These are phyloP conservation scores for Brachyptera risi DNA, from an alignment of 2,888 invertebrate species.

Conservation along the genomic window DNA sequence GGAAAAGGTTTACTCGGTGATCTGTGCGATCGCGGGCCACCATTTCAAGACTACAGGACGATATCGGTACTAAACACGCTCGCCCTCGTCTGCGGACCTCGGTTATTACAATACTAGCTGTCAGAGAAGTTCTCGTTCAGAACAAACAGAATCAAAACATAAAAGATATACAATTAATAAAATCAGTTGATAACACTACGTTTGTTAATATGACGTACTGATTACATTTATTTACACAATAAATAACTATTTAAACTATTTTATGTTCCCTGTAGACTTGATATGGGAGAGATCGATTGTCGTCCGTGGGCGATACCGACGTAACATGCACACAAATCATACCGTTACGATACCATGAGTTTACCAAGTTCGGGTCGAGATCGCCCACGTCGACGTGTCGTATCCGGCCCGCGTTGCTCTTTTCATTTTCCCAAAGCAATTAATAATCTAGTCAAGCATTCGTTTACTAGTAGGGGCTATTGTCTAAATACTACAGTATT, in stretches of 20 bases:
- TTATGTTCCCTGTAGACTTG: conserved; percentile 31
- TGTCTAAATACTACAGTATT: conserved; percentile 32
- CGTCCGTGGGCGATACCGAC: neutral
- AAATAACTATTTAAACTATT: conserved; percentile 26
- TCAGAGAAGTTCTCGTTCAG: neutral
- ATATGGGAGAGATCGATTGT: conserved; percentile 24
- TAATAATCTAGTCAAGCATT: conserved; percentile 31
- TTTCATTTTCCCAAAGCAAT: conserved; percentile 32
- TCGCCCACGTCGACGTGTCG: neutral
- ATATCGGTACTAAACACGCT: neutral
- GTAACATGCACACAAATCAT: neutral
- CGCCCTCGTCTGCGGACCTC: neutral
- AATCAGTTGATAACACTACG: neutral
- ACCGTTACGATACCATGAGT: neutral
- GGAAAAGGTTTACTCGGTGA: conserved; percentile 27
- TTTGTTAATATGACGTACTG: conserved; percentile 19
- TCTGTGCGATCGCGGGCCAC: conserved; percentile 12
- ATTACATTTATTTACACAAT: conserved; percentile 27
- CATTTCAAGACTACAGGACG: conserved; percentile 30
- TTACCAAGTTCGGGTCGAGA: neutral
- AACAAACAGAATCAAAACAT: neutral
- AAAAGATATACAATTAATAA: neutral
- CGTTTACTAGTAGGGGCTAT: conserved; percentile 26
- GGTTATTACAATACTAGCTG: neutral
- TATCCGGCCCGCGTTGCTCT: neutral